Evolutionary conservation across 64 coral and sea anemone species (phyloP).

Genomic region (Platygyra sinensis): DNA sequence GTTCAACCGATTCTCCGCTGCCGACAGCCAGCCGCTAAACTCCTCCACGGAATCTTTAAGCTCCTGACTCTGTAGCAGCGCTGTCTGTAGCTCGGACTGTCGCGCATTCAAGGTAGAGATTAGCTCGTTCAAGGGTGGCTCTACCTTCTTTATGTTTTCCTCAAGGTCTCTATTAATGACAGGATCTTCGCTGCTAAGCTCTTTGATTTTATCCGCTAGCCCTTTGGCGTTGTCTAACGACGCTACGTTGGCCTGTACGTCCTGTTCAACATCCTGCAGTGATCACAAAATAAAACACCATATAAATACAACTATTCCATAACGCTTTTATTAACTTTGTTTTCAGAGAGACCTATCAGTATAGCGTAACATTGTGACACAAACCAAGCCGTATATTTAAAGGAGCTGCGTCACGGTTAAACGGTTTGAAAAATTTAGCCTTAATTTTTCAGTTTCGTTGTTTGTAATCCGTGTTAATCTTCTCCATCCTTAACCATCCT

Average conservation of each 20-base stretch:
- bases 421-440: too few species aligned
- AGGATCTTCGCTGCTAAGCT: constrained; percentile 82
- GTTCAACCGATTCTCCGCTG: constrained; percentile 67
- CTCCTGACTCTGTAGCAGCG: constrained; percentile 69
- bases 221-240: constrained; percentile 75
- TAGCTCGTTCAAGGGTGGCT: constrained; percentile 70
- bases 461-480: too few species aligned
- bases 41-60: constrained; percentile 77
- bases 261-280: constrained; percentile 66
- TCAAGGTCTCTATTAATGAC: constrained; percentile 67
- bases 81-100: constrained; percentile 70
- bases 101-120: constrained; percentile 48
- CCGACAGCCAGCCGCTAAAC: constrained; percentile 68
- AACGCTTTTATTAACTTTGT: too few species aligned
- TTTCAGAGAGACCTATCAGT: too few species aligned
- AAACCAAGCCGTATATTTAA: too few species aligned
- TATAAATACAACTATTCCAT: too few species aligned
- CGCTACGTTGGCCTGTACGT: constrained; percentile 65
- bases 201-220: constrained; percentile 82
- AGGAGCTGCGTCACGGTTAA: too few species aligned
- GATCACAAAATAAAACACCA: not conserved
- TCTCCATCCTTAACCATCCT: too few species aligned
- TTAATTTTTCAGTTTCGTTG: too few species aligned
- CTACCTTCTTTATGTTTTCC: constrained; percentile 58
- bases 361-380: too few species aligned